Conservation (phyloP, 1,140 invertebrate species). For the Brachionus rubens region DNA sequence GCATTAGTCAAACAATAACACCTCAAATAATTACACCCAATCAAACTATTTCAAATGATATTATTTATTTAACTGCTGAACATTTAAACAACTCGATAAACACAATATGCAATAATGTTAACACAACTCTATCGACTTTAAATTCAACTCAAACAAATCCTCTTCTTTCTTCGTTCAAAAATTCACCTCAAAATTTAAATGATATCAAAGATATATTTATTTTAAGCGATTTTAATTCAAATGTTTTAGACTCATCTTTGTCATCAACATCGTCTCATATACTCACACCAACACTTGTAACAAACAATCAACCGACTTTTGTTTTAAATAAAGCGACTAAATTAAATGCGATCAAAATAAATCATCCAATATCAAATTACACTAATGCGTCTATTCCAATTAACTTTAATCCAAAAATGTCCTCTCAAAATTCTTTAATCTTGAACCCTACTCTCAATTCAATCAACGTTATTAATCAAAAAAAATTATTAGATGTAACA, state of each 20-base stretch:
- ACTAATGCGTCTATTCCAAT: background rate
- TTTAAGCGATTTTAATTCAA: background rate
- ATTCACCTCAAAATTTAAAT: slow-evolving; percentile 14
- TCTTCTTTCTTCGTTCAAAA: background rate
- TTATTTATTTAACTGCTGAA: slow-evolving; percentile 30
- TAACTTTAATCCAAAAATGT: background rate
- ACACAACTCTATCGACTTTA: slow-evolving; percentile 10
- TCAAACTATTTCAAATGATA: background rate
- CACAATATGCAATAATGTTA: background rate
- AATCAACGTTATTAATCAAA: slow-evolving; percentile 9
- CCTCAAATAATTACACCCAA: background rate
- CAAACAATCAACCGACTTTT: background rate
- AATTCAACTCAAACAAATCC: slow-evolving; percentile 12
- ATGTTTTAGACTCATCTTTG: background rate
- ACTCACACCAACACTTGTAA: background rate
- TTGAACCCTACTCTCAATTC: slow-evolving; percentile 11
- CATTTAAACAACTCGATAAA: slow-evolving; percentile 21
- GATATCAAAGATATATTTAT: slow-evolving; percentile 33
- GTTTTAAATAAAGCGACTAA: slow-evolving; percentile 3
- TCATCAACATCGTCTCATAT: slow-evolving; percentile 9
- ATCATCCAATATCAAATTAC: background rate
- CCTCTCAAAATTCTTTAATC: background rate
- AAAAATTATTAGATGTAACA: slow-evolving; percentile 14
- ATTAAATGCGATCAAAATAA: slow-evolving; percentile 34
- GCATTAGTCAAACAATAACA: background rate